Evolutionary conservation across 2,888 invertebrate species (phyloP).

Genomic region (Gastracanthus pulcherrimus): DNA sequence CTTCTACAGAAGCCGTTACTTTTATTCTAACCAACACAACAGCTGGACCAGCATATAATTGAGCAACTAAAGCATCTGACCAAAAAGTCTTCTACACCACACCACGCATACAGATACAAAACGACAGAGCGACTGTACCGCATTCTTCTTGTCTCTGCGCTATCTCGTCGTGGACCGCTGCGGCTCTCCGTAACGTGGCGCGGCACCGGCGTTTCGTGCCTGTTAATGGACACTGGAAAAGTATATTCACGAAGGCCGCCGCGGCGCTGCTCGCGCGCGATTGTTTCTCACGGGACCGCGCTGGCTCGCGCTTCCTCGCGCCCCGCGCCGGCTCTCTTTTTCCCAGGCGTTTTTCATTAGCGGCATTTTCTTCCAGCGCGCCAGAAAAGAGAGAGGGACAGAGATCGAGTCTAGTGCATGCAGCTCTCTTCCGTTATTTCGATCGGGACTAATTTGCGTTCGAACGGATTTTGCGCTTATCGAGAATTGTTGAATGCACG

Average conservation of each 20-base stretch:
- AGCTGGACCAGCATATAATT: too few relatives aligned
- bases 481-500: too few relatives aligned
- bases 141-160: not conserved
- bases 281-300: slow-evolving; percentile 42
- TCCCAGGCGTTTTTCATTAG: slow-evolving; percentile 38
- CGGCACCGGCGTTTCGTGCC: slow-evolving; percentile 3
- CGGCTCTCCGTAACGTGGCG: not conserved
- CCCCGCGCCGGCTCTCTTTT: not conserved
- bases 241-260: slow-evolving; percentile 29
- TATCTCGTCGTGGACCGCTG: not conserved
- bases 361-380: slow-evolving; percentile 13
- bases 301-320: not conserved
- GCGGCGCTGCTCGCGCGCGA: not conserved
- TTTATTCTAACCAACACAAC: too few relatives aligned
- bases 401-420: not conserved
- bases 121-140: not conserved
- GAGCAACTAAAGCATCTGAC: too few relatives aligned
- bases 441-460: not conserved
- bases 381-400: not conserved
- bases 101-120: not conserved
- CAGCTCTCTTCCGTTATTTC: not conserved
- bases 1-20: too few relatives aligned
- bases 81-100: too few relatives aligned
- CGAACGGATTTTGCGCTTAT: too few relatives aligned
- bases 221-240: slow-evolving; percentile 44